These are phyloP conservation scores for Strigops habroptila DNA, from an alignment of 2,113 vertebrate species.

Conservation along the genomic window DNA sequence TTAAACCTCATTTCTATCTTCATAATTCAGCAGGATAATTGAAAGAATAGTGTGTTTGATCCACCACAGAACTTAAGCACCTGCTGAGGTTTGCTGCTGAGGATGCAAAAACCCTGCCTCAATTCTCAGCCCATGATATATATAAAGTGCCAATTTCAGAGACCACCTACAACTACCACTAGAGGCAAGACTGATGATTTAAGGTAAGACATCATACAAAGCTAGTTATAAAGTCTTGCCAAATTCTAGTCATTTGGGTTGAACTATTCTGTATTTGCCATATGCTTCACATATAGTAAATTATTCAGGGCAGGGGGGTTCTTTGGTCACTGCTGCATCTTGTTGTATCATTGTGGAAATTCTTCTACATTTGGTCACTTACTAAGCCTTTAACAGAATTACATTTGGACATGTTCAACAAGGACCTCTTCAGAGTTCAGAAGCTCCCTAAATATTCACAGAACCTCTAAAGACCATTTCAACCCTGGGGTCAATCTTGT, in stretches of 20 bases:
- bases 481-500: not conserved
- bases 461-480: not conserved
- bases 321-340: not conserved
- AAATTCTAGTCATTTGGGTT: not conserved
- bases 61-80: not conserved
- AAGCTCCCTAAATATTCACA: not conserved
- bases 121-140: not conserved
- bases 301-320: not conserved
- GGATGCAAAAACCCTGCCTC: not conserved
- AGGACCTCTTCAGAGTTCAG: not conserved
- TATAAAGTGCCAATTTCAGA: not conserved
- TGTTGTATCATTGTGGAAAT: not conserved
- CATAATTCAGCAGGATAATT: not conserved
- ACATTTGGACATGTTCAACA: not conserved
- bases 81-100: not conserved
- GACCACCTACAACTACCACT: not conserved
- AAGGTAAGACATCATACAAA: not conserved
- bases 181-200: not conserved
- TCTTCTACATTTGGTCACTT: not conserved
- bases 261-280: not conserved
- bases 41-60: not conserved
- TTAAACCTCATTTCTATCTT: not conserved
- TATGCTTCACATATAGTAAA: not conserved
- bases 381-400: not conserved
- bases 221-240: not conserved